A percentile compares a stretch with the other conserved stretches of the same genome.
phyloP scores from a whole-genome alignment of 2,113 vertebrate species.

The Cebidichthys violaceus region DNA sequence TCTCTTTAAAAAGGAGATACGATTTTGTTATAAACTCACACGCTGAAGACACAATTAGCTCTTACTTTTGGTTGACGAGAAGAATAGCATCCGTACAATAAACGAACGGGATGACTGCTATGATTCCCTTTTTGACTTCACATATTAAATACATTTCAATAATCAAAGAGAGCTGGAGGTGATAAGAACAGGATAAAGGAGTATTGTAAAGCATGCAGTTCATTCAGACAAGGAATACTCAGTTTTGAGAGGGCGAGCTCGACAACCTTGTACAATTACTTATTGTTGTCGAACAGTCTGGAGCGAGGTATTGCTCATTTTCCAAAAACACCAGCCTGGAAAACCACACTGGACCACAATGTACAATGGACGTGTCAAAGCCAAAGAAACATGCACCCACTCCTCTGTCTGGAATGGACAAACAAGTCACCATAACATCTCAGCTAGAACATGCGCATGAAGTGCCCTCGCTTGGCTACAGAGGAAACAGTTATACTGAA shows the following conservation, averaged over 20 bases:
- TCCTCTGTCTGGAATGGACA: constrained; percentile 49
- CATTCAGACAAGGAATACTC: constrained; percentile 2
- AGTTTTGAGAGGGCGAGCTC: background rate
- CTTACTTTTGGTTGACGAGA: background rate
- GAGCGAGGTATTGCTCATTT: constrained; percentile 31
- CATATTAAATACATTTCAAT: background rate
- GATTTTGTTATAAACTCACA: constrained; percentile 45
- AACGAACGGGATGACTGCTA: background rate
- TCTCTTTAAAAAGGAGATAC: constrained; percentile 37
- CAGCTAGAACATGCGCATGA: constrained; percentile 9
- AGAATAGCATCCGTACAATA: background rate
- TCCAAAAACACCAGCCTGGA: constrained; percentile 26
- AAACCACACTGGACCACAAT: constrained; percentile 23
- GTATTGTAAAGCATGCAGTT: background rate
- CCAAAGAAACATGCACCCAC: constrained; percentile 45
- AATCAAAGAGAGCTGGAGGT: background rate
- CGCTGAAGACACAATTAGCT: constrained; percentile 16
- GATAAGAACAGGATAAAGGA: background rate
- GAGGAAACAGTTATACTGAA: constrained; percentile 70
- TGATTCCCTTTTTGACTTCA: background rate
- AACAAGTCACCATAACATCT: constrained; percentile 56
- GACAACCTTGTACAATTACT: background rate
- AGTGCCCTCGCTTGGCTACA: constrained; percentile 49
- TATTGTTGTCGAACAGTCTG: constrained; percentile 20
- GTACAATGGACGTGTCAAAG: constrained; percentile 43